A percentile compares a stretch with the other conserved stretches of the same genome.
phyloP scores from a whole-genome alignment of 2,113 vertebrate genomes.

The Neodontobutis hainanensis region DNA sequence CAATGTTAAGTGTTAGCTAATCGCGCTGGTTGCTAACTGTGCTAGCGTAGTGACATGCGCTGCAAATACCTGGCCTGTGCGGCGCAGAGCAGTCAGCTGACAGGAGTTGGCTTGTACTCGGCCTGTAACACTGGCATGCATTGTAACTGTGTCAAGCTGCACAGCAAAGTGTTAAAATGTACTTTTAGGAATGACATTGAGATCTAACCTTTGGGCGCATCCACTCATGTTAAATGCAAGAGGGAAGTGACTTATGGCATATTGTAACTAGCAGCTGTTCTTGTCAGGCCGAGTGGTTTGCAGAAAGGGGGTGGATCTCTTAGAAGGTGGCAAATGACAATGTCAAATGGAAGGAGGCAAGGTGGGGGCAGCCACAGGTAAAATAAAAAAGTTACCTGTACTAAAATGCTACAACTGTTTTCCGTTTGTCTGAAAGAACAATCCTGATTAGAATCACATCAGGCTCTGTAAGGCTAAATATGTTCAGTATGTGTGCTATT shows the following conservation, averaged over 20 bases:
- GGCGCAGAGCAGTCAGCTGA: constrained; percentile 69
- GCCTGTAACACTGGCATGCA: constrained; percentile 55
- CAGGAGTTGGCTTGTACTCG: constrained; percentile 35
- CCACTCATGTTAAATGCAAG: background rate
- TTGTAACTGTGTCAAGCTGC: constrained; percentile 57
- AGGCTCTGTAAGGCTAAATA: constrained; percentile 20
- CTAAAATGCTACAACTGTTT: background rate
- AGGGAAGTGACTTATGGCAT: constrained; percentile 5
- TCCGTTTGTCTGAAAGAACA: background rate
- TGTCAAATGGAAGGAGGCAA: constrained; percentile 42
- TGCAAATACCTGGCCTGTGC: constrained; percentile 67
- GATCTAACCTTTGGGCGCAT: background rate
- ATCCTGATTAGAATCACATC: constrained; percentile 2
- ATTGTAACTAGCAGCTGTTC: constrained; percentile 49
- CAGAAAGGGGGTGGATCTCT: background rate
- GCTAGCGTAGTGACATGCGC: constrained; percentile 66
- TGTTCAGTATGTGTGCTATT: constrained; percentile 54
- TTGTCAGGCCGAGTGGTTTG: constrained; percentile 44
- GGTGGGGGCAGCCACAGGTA: background rate
- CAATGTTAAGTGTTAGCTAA: constrained; percentile 49
- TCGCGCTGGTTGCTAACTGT: constrained; percentile 38
- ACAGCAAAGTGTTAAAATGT: constrained; percentile 22
- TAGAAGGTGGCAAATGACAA: constrained; percentile 60
- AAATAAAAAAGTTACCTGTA: background rate
- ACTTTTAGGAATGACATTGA: constrained; percentile 21